phyloP scores from a whole-genome alignment of 2,888 invertebrate genomes.

The Eupithecia pulchellata region DNA sequence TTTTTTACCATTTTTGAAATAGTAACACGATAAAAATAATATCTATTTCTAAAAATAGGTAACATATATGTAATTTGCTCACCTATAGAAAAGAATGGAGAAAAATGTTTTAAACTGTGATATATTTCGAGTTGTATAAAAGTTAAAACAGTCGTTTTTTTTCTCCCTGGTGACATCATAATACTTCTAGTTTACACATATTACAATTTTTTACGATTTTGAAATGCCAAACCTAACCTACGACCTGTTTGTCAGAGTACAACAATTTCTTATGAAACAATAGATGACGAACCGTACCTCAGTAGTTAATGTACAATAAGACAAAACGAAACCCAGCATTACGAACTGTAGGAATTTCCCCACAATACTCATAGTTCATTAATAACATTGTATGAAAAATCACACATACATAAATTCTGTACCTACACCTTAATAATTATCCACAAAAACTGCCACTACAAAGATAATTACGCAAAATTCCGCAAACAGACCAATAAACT shows the following conservation, averaged over 20 bases:
- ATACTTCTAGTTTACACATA: not conserved
- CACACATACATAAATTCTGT: conserved; percentile 61
- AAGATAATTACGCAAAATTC: conserved; percentile 81
- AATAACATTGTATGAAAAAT: conserved; percentile 69
- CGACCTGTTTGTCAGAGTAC: not conserved
- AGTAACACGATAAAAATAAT: too few relatives aligned
- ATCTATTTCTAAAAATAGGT: too few relatives aligned
- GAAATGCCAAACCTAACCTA: not conserved
- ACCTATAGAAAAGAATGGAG: not conserved
- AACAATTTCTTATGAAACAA: not conserved
- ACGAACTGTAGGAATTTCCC: conserved; percentile 46
- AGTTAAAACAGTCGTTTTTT: not conserved
- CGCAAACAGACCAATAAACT: conserved; percentile 64
- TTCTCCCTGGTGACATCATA: not conserved
- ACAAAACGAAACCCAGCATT: conserved; percentile 21
- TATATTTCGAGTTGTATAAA: too few relatives aligned
- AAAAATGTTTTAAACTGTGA: too few relatives aligned
- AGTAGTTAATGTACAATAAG: not conserved
- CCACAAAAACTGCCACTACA: conserved; percentile 76
- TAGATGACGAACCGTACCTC: not conserved
- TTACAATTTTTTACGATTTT: not conserved
- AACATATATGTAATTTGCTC: not conserved
- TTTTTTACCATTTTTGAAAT: too few relatives aligned
- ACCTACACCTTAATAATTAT: conserved; percentile 62
- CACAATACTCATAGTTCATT: conserved; percentile 64